Evolutionary conservation across 2,888 invertebrate species (phyloP).

Genomic region (Sarcophaga carnaria): DNA sequence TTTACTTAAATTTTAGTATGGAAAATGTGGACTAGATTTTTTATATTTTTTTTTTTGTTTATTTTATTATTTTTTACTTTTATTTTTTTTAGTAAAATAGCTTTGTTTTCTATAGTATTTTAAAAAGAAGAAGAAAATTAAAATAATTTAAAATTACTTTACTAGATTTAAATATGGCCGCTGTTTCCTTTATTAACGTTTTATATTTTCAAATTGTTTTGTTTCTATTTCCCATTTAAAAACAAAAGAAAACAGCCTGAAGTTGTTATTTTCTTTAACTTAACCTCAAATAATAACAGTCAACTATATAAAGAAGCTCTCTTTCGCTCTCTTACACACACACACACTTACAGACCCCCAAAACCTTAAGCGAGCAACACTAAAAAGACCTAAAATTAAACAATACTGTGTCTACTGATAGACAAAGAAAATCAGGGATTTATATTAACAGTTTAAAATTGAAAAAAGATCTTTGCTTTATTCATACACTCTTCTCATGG

Average conservation of each 20-base stretch:
- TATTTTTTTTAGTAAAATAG: conserved; percentile 62
- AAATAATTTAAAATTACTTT: conserved; percentile 67
- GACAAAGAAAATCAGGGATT: too few relatives aligned
- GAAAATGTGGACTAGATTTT: conserved; percentile 69
- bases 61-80: conserved; percentile 27
- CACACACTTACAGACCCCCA: not conserved
- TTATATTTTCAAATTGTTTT: conserved; percentile 38
- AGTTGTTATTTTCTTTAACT: conserved; percentile 40
- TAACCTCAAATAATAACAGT: conserved; percentile 48
- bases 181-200: conserved; percentile 40
- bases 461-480: too few relatives aligned
- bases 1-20: conserved; percentile 62
- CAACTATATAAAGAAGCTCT: conserved; percentile 53
- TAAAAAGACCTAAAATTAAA: too few relatives aligned
- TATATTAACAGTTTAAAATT: too few relatives aligned
- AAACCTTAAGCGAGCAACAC: too few relatives aligned
- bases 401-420: too few relatives aligned
- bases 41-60: conserved; percentile 44
- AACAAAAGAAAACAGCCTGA: conserved; percentile 47
- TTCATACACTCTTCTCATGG: too few relatives aligned
- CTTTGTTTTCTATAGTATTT: conserved; percentile 63
- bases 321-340: not conserved
- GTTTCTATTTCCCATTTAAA: not conserved
- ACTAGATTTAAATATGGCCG: conserved; percentile 68
- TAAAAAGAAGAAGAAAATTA: conserved; percentile 70